Conservation (phyloP, 2,797 vertebrate genomes). For the Hydrophis major region DNA sequence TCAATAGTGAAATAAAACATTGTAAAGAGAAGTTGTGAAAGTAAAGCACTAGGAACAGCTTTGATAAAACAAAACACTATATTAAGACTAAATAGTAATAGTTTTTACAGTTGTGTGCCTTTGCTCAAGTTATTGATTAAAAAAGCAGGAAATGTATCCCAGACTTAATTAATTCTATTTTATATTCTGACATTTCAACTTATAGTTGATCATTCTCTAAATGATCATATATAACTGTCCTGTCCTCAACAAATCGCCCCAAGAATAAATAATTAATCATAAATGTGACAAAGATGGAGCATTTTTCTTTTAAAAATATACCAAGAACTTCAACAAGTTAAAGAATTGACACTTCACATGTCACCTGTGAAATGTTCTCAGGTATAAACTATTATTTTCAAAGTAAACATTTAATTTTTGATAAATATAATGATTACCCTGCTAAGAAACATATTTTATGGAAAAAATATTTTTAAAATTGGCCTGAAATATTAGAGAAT, state of each 20-base stretch:
- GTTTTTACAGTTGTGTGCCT: neutral
- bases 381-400: conserved; percentile 32
- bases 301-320: conserved; percentile 52
- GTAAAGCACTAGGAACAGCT: neutral
- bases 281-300: conserved; percentile 41
- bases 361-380: conserved; percentile 25
- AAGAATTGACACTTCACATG: conserved; percentile 29
- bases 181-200: conserved; percentile 56
- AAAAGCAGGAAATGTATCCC: conserved; percentile 34
- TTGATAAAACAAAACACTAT: neutral
- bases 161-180: conserved; percentile 60
- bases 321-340: conserved; percentile 27
- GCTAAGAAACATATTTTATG: conserved; percentile 28
- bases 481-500: neutral
- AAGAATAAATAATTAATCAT: conserved; percentile 54
- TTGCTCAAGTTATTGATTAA: conserved; percentile 7
- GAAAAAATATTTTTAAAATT: neutral
- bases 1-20: neutral
- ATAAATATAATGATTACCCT: conserved; percentile 17
- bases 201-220: conserved; percentile 61
- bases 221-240: conserved; percentile 56
- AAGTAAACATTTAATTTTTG: conserved; percentile 28
- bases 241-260: conserved; percentile 56
- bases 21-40: neutral
- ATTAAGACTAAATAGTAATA: neutral